These are phyloP conservation scores for Linurgus olivaceus DNA, from an alignment of 2,797 vertebrate genomes.

Conservation along the genomic window DNA sequence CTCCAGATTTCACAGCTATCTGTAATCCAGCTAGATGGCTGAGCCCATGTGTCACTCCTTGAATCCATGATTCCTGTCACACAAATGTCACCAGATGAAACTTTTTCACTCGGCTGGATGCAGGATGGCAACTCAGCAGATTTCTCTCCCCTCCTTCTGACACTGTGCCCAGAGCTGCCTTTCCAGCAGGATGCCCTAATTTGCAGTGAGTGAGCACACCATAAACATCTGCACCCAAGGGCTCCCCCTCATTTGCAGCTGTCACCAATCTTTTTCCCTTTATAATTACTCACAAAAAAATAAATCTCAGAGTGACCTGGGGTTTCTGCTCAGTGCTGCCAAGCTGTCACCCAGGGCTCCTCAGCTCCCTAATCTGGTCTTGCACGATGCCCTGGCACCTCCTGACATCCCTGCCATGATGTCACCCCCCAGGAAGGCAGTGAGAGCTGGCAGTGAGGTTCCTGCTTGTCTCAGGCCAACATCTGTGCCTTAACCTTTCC, in stretches of 20 bases:
- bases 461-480: background rate
- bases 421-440: background rate
- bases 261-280: background rate
- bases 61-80: background rate
- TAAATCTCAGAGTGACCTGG: background rate
- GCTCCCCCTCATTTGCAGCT: background rate
- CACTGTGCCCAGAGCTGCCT: background rate
- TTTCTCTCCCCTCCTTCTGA: background rate
- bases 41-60: background rate
- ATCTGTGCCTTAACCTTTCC: slow-evolving; percentile 47
- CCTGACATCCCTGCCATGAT: background rate
- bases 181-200: background rate
- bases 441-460: background rate
- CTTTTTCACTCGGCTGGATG: background rate
- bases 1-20: background rate
- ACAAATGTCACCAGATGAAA: background rate
- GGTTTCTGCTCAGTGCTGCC: background rate
- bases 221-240: background rate
- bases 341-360: background rate
- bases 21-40: background rate
- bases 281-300: background rate
- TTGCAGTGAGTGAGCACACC: background rate
- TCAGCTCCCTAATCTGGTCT: background rate
- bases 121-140: background rate
- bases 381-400: background rate